Conservation (phyloP, 2,113 vertebrate species). For the Coregonus clupeaformis region DNA sequence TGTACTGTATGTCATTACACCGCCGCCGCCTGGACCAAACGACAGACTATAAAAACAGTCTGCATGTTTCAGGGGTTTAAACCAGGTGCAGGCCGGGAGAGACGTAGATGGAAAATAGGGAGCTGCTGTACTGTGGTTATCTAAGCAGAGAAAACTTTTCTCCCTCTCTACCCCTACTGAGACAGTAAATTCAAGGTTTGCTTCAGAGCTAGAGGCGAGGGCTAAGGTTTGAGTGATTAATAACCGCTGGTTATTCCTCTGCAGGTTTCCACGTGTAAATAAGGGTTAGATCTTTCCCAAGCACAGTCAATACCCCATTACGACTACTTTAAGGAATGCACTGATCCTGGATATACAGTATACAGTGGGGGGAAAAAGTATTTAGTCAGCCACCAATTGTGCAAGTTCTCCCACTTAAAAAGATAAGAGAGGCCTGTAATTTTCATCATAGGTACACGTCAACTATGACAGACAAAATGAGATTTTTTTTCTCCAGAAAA, state of each 20-base stretch:
- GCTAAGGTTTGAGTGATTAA: slow-evolving; percentile 26
- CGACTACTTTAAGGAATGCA: slow-evolving; percentile 29
- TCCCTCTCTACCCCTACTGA: slow-evolving; percentile 23
- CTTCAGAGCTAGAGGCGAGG: slow-evolving; percentile 14
- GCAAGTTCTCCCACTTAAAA: too few species aligned
- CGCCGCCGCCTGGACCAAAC: background rate
- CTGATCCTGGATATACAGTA: slow-evolving; percentile 6
- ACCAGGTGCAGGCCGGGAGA: slow-evolving; percentile 31
- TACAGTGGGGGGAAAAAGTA: too few species aligned
- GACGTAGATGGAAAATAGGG: slow-evolving; percentile 62
- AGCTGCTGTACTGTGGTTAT: slow-evolving; percentile 48
- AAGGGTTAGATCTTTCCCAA: slow-evolving; percentile 29
- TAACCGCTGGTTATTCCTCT: slow-evolving; percentile 23
- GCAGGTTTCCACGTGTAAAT: slow-evolving; percentile 31
- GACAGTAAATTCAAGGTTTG: slow-evolving; percentile 35
- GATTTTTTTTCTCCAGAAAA: too few species aligned
- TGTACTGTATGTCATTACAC: too few species aligned
- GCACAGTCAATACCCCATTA: slow-evolving; percentile 8
- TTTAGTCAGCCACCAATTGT: too few species aligned
- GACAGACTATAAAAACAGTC: slow-evolving; percentile 40
- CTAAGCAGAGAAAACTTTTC: slow-evolving; percentile 38
- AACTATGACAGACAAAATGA: too few species aligned
- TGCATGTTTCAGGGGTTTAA: slow-evolving; percentile 30
- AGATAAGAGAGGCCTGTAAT: too few species aligned
- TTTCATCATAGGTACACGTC: too few species aligned